Evolutionary conservation across 2,888 invertebrate species (phyloP).

Genomic region (Mesorhabditis spiculigera): DNA sequence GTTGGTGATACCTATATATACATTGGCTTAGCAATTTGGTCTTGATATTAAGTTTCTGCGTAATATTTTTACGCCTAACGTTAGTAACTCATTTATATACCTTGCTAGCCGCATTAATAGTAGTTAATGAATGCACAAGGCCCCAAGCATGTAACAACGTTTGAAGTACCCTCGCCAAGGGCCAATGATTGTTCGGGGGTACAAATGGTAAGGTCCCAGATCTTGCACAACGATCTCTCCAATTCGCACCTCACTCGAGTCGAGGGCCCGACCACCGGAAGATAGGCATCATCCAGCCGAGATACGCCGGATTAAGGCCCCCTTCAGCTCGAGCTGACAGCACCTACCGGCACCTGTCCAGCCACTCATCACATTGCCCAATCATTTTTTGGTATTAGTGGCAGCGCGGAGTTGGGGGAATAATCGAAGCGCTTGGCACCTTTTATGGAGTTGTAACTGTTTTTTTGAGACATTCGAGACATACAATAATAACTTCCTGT

Average conservation of each 20-base stretch:
- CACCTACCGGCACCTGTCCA: no score
- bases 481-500: background rate
- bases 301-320: no score
- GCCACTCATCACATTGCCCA: no score
- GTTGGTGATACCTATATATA: no score
- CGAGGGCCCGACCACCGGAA: background rate
- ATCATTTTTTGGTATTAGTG: background rate
- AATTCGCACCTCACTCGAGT: background rate
- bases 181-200: background rate
- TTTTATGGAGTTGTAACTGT: conserved; percentile 10
- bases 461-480: background rate
- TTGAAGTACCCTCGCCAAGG: background rate
- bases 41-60: no score
- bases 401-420: conserved; percentile 9
- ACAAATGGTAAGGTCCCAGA: background rate
- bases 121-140: background rate
- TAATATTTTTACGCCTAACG: no score
- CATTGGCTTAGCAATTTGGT: no score
- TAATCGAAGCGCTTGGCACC: background rate
- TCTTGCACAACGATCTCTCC: conserved; percentile 6
- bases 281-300: no score
- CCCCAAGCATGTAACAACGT: background rate
- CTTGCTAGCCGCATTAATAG: no score
- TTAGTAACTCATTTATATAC: no score
- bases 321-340: no score